Percentiles rank a stretch among this genome's conserved stretches.
Conservation (phyloP, 2,888 invertebrate genomes). For the Tenthredo livida region DNA sequence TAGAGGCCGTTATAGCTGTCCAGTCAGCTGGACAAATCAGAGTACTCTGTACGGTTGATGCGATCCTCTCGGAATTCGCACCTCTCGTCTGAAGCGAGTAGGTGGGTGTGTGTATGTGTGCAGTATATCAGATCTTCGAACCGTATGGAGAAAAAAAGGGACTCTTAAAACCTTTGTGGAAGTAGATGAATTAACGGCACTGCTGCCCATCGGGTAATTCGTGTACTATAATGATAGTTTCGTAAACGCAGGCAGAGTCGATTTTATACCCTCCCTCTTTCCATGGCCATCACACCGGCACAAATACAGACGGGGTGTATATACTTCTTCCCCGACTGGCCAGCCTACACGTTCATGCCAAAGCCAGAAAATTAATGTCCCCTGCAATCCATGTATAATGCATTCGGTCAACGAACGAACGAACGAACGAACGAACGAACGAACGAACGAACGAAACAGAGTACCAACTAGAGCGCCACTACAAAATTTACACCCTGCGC, state of each 20-base stretch:
- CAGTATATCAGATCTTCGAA: slow-evolving; percentile 18
- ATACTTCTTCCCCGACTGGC: slow-evolving; percentile 46
- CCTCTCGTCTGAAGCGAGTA: slow-evolving; percentile 59
- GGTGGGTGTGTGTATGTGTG: slow-evolving; percentile 55
- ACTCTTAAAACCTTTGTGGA: no score
- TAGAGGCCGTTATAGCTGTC: slow-evolving; percentile 57
- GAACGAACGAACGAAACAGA: slow-evolving; percentile 75
- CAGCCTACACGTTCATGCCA: slow-evolving; percentile 75
- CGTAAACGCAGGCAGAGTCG: slow-evolving; percentile 30
- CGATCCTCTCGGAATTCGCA: slow-evolving; percentile 30
- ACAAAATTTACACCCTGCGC: slow-evolving; percentile 75
- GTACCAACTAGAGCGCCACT: slow-evolving; percentile 66
- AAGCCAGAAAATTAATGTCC: slow-evolving; percentile 78
- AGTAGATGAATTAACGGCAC: not conserved
- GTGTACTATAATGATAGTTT: slow-evolving; percentile 42
- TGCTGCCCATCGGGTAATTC: slow-evolving; percentile 2
- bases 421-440: slow-evolving; percentile 77
- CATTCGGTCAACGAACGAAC: slow-evolving; percentile 77
- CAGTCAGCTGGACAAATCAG: slow-evolving; percentile 72
- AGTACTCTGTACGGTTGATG: slow-evolving; percentile 64
- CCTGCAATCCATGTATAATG: slow-evolving; percentile 79
- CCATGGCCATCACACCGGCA: slow-evolving; percentile 39
- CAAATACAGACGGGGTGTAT: slow-evolving; percentile 21
- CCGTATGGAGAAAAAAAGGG: slow-evolving; percentile 59
- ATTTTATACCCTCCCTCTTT: slow-evolving; percentile 35